phyloP scores from a whole-genome alignment of 1,140 invertebrate species.

The Drosophila bipectinata region DNA sequence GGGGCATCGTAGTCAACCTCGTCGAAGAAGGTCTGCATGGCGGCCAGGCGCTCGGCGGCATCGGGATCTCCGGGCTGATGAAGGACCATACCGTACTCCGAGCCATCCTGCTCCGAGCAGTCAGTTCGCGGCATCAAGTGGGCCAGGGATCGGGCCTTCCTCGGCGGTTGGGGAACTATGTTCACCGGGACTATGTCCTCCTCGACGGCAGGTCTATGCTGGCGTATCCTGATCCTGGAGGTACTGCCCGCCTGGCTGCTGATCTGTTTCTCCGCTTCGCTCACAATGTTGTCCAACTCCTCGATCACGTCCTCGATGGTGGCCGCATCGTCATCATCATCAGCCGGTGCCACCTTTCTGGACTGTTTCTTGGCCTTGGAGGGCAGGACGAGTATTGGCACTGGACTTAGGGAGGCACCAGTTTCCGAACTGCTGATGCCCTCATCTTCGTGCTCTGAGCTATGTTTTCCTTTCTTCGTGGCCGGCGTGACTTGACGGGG shows the following conservation, averaged over 20 bases:
- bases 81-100: slow-evolving; percentile 75
- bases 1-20: slow-evolving; percentile 84
- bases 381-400: slow-evolving; percentile 79
- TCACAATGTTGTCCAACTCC: slow-evolving; percentile 92
- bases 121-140: slow-evolving; percentile 84
- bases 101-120: slow-evolving; percentile 78
- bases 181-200: slow-evolving; percentile 87
- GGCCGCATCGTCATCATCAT: slow-evolving; percentile 89
- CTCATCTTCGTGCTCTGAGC: slow-evolving; percentile 93
- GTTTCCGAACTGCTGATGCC: slow-evolving; percentile 92
- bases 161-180: slow-evolving; percentile 87
- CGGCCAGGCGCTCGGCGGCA: slow-evolving; percentile 61
- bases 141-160: slow-evolving; percentile 85
- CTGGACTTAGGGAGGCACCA: slow-evolving; percentile 88
- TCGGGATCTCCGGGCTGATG: slow-evolving; percentile 59
- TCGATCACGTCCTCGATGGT: slow-evolving; percentile 95
- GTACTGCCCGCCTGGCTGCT: slow-evolving; percentile 72
- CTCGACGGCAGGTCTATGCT: slow-evolving; percentile 74
- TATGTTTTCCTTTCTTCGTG: slow-evolving; percentile 76
- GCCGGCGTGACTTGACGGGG: slow-evolving; percentile 74
- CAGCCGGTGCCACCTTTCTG: slow-evolving; percentile 22
- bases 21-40: slow-evolving; percentile 78
- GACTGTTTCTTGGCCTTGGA: slow-evolving; percentile 66
- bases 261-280: slow-evolving; percentile 91
- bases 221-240: slow-evolving; percentile 15